These are phyloP conservation scores for Glaucopsyche alexis DNA, from an alignment of 2,888 invertebrate genomes.

Conservation along the genomic window DNA sequence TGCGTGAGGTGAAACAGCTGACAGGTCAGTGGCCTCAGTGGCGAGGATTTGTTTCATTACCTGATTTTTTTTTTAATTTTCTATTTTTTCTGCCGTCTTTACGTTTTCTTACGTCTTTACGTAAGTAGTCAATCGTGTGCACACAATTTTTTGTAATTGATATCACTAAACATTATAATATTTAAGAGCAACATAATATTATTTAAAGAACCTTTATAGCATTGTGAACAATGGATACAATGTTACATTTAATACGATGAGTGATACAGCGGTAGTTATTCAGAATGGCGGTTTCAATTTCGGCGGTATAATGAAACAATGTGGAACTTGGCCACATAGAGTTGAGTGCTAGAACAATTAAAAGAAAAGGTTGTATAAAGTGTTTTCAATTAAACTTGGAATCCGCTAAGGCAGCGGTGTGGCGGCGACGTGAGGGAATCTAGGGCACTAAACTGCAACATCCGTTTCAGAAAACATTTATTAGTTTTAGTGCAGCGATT, in stretches of 20 bases:
- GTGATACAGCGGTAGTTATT: slow-evolving; percentile 25
- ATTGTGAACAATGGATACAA: background rate
- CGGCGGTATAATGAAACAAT: slow-evolving; percentile 41
- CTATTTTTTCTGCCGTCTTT: too few relatives aligned
- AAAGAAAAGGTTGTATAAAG: slow-evolving; percentile 66
- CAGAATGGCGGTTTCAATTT: slow-evolving; percentile 37
- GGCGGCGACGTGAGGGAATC: slow-evolving; percentile 59
- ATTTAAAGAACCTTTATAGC: background rate
- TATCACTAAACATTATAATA: background rate
- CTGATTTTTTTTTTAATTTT: too few relatives aligned
- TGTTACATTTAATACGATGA: slow-evolving; percentile 32
- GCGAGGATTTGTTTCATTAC: too few relatives aligned
- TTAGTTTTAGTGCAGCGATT: slow-evolving; percentile 57
- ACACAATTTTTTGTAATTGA: too few relatives aligned
- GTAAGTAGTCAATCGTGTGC: too few relatives aligned
- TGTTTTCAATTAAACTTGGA: slow-evolving; percentile 75
- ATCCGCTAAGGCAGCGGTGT: slow-evolving; percentile 57
- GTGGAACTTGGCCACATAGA: slow-evolving; percentile 40
- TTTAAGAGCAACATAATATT: background rate
- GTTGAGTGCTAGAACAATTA: slow-evolving; percentile 53
- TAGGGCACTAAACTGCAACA: slow-evolving; percentile 52
- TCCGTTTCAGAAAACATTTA: slow-evolving; percentile 50
- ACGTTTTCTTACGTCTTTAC: too few relatives aligned
- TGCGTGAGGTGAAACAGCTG: too few relatives aligned
- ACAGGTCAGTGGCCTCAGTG: too few relatives aligned